A percentile compares a stretch with the other conserved stretches of the same genome.
Evolutionary conservation across 2,888 invertebrate species (phyloP).

Genomic region (Arctia plantaginis): DNA sequence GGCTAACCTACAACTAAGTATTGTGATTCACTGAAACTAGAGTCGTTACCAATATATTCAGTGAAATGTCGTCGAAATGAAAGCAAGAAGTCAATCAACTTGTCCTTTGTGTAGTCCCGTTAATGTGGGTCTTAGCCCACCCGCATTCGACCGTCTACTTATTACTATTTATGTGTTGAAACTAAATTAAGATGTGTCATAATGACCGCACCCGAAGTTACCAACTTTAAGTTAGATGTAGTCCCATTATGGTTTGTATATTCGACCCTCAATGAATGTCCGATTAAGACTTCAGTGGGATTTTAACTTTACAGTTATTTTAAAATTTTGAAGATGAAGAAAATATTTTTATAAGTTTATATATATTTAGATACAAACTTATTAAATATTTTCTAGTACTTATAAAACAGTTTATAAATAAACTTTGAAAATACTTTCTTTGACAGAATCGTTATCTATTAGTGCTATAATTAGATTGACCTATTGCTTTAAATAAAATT

Average conservation of each 20-base stretch:
- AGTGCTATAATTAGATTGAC: not conserved
- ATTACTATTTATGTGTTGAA: slow-evolving; percentile 80
- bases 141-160: slow-evolving; percentile 72
- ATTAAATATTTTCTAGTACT: too few species aligned
- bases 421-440: not conserved
- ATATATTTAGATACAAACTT: not conserved
- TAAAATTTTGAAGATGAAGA: too few species aligned
- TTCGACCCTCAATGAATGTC: slow-evolving; percentile 41
- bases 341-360: too few species aligned
- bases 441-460: not conserved
- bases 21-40: not conserved
- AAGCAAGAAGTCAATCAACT: slow-evolving; percentile 44
- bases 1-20: not conserved
- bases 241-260: slow-evolving; percentile 53
- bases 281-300: not conserved
- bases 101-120: slow-evolving; percentile 37
- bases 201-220: slow-evolving; percentile 79
- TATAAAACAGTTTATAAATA: too few species aligned
- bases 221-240: slow-evolving; percentile 53
- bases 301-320: too few species aligned
- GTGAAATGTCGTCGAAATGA: slow-evolving; percentile 34
- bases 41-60: slow-evolving; percentile 23
- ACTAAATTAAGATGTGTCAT: slow-evolving; percentile 85
- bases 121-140: slow-evolving; percentile 65
- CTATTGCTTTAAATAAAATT: not conserved